Percentiles rank a stretch among this genome's conserved stretches.
phyloP scores from a whole-genome alignment of 2,797 vertebrate species.

The Pagetopsis macropterus region DNA sequence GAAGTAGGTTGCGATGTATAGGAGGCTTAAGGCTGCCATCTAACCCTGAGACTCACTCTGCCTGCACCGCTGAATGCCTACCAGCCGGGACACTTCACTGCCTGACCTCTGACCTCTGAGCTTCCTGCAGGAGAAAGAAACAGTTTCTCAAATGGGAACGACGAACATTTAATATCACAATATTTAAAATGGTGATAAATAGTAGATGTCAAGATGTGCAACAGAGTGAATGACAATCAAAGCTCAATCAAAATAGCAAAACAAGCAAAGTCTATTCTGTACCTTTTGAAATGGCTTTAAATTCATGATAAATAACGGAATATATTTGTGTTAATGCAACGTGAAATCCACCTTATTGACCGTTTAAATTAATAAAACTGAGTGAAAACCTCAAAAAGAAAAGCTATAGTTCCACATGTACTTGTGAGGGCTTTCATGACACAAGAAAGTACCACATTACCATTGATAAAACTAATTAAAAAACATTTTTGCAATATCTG shows the following conservation, averaged over 20 bases:
- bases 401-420: neutral
- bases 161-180: neutral
- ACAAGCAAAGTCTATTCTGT: neutral
- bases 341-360: no score
- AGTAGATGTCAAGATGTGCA: neutral
- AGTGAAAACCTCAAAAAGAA: neutral
- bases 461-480: no score
- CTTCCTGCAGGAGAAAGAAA: slow-evolving; percentile 5
- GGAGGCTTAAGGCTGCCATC: neutral
- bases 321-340: neutral
- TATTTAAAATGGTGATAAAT: neutral
- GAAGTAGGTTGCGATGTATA: neutral
- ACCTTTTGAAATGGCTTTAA: neutral
- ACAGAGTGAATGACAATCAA: neutral
- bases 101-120: slow-evolving; percentile 35
- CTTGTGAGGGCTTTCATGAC: no score
- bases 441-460: neutral
- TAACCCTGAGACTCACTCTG: neutral
- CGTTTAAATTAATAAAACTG: no score
- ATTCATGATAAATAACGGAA: neutral
- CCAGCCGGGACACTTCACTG: slow-evolving; percentile 12
- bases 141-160: neutral
- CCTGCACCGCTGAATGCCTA: slow-evolving; percentile 20
- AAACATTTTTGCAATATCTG: no score
- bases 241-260: neutral